Evolutionary conservation across 2,888 invertebrate genomes (phyloP), one percentile per base, ranked within the genome.

Genomic region (Hyposoter didymator): DNA sequence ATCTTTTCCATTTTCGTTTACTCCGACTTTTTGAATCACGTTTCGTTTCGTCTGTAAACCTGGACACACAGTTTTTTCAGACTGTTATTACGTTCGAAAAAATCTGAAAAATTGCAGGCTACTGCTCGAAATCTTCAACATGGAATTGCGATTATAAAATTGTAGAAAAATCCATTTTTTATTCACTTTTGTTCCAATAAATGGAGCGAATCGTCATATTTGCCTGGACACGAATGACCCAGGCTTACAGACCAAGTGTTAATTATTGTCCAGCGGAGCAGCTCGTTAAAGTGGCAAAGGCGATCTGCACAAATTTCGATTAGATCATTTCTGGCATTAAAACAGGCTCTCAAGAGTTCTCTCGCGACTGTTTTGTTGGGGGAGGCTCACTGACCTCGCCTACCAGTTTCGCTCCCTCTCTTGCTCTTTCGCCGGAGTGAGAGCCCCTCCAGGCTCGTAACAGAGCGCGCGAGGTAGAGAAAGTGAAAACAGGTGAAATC

Each of bases 401-500:
- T 81, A 87, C 87, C 59, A 81, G 82, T 87, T 78, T 87, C 55
- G 64, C 72, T 59, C 52, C 43, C 45, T 69, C 45, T 73, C 39
- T 73, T 39, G 19, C 73, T 82, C 73, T 43, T 62, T 75, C 70
- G 28, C 70, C 67, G 47, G 43, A 28, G 47, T 2, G 62, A 75
- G 74, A 64, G 47, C 7, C 69, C 8, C 64, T 22, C 49, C 39
- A 64, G 52, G 39, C 64, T 43, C 10, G 10, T 62, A 64, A 59
- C 22, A 14, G 35, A 4, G 67, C 49, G 69, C 76, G 75, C 67
- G 75, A 70, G 62, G 32, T 79, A 80, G 55, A 82, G 85, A 88
- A 86, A 87, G 88, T 85, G 85, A 88, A 87, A 87, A 87, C 85
- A 82, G 84, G 87, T 80, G 87, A 87, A 87, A 87, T 86, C 86